Evolutionary conservation across 2,888 invertebrate genomes (phyloP).

Genomic region (Cryptophagus acutangulus): DNA sequence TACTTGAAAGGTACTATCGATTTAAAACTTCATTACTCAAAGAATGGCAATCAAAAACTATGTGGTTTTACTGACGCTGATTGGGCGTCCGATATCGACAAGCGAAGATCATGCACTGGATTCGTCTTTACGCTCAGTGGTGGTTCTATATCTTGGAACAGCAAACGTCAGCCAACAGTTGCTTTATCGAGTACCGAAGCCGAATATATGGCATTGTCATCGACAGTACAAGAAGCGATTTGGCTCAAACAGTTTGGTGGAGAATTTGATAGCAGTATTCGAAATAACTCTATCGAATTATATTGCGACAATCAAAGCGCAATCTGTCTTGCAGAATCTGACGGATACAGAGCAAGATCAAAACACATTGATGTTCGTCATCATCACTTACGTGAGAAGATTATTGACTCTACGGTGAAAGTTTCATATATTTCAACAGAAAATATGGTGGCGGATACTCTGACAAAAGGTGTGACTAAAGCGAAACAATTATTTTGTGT

Average conservation of each 20-base stretch:
- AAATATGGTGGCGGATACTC: background rate
- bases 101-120: slow-evolving; percentile 4
- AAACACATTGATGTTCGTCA: slow-evolving; percentile 5
- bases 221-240: slow-evolving; percentile 1
- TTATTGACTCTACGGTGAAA: background rate
- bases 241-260: background rate
- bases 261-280: background rate
- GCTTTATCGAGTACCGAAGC: slow-evolving; percentile 3
- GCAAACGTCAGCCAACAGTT: background rate
- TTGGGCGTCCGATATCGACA: slow-evolving; percentile 5
- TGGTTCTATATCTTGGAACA: slow-evolving; percentile 3
- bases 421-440: background rate
- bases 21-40: background rate
- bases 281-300: background rate
- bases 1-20: slow-evolving; percentile 9
- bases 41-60: background rate
- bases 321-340: background rate
- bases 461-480: background rate
- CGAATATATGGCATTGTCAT: slow-evolving; percentile 4
- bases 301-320: background rate
- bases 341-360: background rate
- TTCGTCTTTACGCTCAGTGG: slow-evolving; percentile 6
- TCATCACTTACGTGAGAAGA: background rate
- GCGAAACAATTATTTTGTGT: too few relatives aligned
- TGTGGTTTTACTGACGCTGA: slow-evolving; percentile 7